A percentile compares a stretch with the other conserved stretches of the same genome.
These are phyloP conservation scores for Pseudanteris insignis DNA, from an alignment of 2,888 invertebrate species.

Conservation along the genomic window DNA sequence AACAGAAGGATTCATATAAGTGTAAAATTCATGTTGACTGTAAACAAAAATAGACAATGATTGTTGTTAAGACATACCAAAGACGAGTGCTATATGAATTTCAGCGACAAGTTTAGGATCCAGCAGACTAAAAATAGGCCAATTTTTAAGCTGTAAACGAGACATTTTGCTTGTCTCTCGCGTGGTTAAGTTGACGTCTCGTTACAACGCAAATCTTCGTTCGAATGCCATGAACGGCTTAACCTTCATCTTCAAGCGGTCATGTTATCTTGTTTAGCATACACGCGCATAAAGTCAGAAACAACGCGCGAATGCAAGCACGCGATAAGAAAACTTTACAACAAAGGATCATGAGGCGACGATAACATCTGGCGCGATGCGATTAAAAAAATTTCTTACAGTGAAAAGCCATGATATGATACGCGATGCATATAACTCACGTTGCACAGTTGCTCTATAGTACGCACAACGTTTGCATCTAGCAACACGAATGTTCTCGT, in stretches of 20 bases:
- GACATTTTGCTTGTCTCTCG: conserved; percentile 49
- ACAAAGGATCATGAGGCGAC: conserved; percentile 3
- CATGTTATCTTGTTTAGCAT: conserved; percentile 21
- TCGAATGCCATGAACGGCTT: conserved; percentile 17
- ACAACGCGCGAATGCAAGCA: conserved; percentile 4
- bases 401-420: too few relatives aligned
- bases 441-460: too few relatives aligned
- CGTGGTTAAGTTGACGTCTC: conserved; percentile 2
- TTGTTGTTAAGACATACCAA: conserved; percentile 63
- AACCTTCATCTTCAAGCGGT: conserved; percentile 32
- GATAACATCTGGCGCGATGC: conserved; percentile 7
- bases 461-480: too few relatives aligned
- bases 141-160: conserved; percentile 67
- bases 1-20: too few relatives aligned
- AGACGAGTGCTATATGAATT: conserved; percentile 69
- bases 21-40: too few relatives aligned
- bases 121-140: conserved; percentile 71
- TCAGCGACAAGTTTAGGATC: conserved; percentile 67
- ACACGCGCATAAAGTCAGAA: neutral
- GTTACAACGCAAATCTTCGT: conserved; percentile 20
- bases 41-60: too few relatives aligned
- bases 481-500: too few relatives aligned
- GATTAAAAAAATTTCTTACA: neutral
- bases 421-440: too few relatives aligned
- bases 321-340: conserved; percentile 13